Percentiles rank a stretch among this genome's conserved stretches.
Conservation (phyloP, 2,888 invertebrate species). For the Halictus quadricinctus region DNA sequence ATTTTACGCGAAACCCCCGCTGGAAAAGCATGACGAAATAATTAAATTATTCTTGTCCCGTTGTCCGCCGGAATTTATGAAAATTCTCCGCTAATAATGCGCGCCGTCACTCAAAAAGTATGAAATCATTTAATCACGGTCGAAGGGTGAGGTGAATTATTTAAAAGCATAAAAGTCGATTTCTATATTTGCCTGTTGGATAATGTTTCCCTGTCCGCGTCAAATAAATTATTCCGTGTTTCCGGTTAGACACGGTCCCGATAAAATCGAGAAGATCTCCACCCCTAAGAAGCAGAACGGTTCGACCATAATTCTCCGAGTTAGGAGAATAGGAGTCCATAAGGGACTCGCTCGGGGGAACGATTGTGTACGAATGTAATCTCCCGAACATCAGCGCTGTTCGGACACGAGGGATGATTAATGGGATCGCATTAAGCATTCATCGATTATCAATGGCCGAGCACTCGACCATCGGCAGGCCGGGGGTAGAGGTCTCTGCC, state of each 20-base stretch:
- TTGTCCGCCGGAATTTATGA: background rate
- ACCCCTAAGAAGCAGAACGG: background rate
- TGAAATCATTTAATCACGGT: background rate
- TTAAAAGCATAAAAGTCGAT: background rate
- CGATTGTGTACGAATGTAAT: background rate
- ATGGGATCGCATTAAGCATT: constrained; percentile 33
- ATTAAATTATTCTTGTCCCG: background rate
- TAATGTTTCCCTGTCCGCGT: background rate
- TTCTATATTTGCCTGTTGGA: background rate
- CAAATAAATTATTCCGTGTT: background rate
- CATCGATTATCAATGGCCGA: constrained; percentile 11
- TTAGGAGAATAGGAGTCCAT: too few relatives aligned
- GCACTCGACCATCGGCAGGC: constrained; percentile 10
- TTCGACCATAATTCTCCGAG: background rate
- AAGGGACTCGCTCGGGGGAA: background rate
- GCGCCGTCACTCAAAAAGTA: background rate
- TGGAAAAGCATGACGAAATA: constrained; percentile 17
- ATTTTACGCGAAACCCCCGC: background rate
- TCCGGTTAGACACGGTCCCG: background rate
- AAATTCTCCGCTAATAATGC: background rate
- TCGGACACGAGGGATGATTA: constrained; percentile 41
- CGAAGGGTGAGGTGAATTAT: background rate
- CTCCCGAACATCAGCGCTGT: background rate
- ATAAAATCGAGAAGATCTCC: background rate
- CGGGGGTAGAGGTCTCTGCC: constrained; percentile 17